A percentile compares a stretch with the other conserved stretches of the same genome.
Evolutionary conservation across 2,113 vertebrate species (phyloP).

Genomic region (Hippolais icterina): DNA sequence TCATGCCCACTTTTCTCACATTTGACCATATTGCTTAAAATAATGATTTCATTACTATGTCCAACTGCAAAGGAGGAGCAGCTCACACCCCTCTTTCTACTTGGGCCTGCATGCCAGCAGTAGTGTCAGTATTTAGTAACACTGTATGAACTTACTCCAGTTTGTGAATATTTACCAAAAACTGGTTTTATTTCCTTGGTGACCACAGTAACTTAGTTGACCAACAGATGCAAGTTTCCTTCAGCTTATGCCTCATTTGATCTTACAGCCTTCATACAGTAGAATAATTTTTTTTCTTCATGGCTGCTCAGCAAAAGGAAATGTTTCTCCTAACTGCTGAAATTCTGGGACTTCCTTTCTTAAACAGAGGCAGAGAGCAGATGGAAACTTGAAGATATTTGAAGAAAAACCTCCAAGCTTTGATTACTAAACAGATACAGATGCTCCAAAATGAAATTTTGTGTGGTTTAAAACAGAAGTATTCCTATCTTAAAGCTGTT

Average conservation of each 20-base stretch:
- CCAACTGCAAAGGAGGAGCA: background rate
- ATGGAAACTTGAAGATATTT: background rate
- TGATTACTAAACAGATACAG: slow-evolving; percentile 13
- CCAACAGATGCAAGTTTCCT: background rate
- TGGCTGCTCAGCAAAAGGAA: background rate
- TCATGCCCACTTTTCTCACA: background rate
- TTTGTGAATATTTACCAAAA: background rate
- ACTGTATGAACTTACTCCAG: background rate
- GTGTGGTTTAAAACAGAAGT: background rate
- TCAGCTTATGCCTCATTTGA: background rate
- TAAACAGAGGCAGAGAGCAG: background rate
- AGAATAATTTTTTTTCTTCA: background rate
- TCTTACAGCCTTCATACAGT: background rate
- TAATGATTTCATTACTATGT: background rate
- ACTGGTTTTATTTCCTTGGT: background rate
- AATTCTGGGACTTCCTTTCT: background rate
- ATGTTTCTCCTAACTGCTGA: background rate
- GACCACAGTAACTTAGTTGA: background rate
- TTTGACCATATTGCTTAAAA: background rate
- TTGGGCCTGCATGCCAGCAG: background rate
- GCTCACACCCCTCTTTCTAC: background rate
- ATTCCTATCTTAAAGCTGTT: background rate
- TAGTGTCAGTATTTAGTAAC: background rate
- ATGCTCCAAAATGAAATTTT: background rate
- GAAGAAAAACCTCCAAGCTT: background rate